Evolutionary conservation across 2,888 invertebrate species (phyloP), one percentile per base, ranked within the genome.

Genomic region (Griposia aprilina): DNA sequence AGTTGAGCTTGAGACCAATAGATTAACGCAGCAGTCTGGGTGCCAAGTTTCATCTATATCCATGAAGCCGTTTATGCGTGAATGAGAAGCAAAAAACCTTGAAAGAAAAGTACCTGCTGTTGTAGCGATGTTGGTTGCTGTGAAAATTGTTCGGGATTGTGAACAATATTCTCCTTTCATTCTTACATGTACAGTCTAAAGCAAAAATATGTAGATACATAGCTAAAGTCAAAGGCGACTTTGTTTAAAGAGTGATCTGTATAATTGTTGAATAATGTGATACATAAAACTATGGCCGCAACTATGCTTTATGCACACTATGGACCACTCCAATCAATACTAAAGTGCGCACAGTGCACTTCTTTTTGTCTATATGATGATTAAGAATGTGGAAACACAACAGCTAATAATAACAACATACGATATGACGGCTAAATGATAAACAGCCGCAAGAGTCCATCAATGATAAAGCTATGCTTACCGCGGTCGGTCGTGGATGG

Each of bases 131-230:
- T 3, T n/a, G 30, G 2, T 82, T 74, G 71, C 74, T 60, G 68
- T 30, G n/a, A 50, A 85, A 85, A 81, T 74, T 60, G 65, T 84
- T 74, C 57, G 26, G 57, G 23, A 80, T 65, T 78, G 45, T 65
- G 63, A 65, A 59, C 45, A 63, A 79, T 68, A 78, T 59, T 52
- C 17, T 15, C 11, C 23, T 52, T 63, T 77, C 1, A 20, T 36
- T 65, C 23, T 48, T 65, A 0, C 2, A n/a, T 3, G 15, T 72
- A 36, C 17, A 8, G 23, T 23, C 3, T 23, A 73, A n/a, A 26
- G n/a, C 13, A 20, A 20, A 45, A 52, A 45, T 55, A 23, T 17
- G 3, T 8, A 26, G 4, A 59, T 17, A 30, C 11, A 17, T 26
- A 6, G 0, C 7, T 17, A 17, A 17, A 60, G 62, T 26, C n/a